Evolutionary conservation across 1,140 invertebrate genomes (phyloP).

Genomic region (Oryzaephilus surinamensis): DNA sequence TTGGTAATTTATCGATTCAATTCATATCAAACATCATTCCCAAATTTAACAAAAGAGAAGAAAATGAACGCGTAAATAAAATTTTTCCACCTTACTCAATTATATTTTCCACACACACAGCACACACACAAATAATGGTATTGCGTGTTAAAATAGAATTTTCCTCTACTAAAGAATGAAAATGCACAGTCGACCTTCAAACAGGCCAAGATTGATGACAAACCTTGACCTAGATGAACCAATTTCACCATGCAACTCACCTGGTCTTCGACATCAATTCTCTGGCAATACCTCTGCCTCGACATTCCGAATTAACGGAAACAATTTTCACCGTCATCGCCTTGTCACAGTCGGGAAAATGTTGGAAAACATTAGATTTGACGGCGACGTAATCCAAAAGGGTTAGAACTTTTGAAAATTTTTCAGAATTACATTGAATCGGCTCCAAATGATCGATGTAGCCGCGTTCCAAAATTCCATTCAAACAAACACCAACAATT

Average conservation of each 20-base stretch:
- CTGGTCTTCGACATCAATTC: slow-evolving; percentile 50
- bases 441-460: slow-evolving; percentile 33
- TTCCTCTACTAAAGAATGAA: no score
- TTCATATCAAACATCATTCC: no score
- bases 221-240: not conserved
- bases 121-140: not conserved
- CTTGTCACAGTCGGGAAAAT: slow-evolving; percentile 44
- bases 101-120: not conserved
- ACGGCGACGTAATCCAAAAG: slow-evolving; percentile 47
- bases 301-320: slow-evolving; percentile 51
- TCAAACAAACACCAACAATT: slow-evolving; percentile 46
- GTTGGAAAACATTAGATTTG: slow-evolving; percentile 43
- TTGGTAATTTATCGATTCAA: no score
- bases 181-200: no score
- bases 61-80: no score
- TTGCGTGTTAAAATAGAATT: not conserved
- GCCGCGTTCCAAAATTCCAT: slow-evolving; percentile 33
- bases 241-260: slow-evolving; percentile 36
- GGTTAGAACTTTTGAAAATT: slow-evolving; percentile 51
- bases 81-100: no score
- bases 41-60: no score
- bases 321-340: slow-evolving; percentile 52
- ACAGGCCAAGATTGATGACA: not conserved
- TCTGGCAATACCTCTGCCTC: slow-evolving; percentile 55
- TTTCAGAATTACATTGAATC: slow-evolving; percentile 42